Evolutionary conservation across 2,113 vertebrate genomes (phyloP), one percentile per base, ranked within the genome.

Genomic region (Eurystomus gularis): DNA sequence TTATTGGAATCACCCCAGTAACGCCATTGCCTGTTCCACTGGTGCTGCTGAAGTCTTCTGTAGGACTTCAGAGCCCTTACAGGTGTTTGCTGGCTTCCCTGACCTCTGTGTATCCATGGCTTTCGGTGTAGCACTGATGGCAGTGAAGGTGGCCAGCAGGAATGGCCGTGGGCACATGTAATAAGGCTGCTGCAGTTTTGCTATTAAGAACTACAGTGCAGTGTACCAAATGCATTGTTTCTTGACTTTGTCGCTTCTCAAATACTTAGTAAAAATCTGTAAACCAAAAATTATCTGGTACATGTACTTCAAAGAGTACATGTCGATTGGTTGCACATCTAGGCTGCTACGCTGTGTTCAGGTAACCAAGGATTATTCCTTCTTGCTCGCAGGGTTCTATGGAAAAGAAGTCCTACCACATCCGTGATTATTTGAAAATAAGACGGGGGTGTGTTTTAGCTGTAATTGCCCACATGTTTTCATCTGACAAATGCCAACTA

Each of bases 71-170:
- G 68, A 76, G 10, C 28, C 26, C 9, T 40, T 16, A 0, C 0
- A 1, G 26, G 16, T 76, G 14, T 37, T 20, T n/a, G 20, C 31
- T 71, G 6, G 4, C 40, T 39, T 52, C 40, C 7, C 17, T 66
- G 61, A 4, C 11, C 31, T 7, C 17, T 19, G 10, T 5, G n/a
- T n/a, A 8, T 15, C 8, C 7, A 3, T 7, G 19, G 39, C 16
- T 46, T 49, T 39, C 9, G 5, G 0, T 7, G 12, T 29, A 16
- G 6, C 13, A 5, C 37, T 66, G 40, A 1, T 9, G 3, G 0
- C 1, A 5, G 9, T 2, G 24, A 35, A 20, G 44, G 55, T 1
- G 2, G 44, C 18, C 54, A 51, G 42, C 0, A 0, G 49, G 35
- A 6, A 24, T 20, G 70, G 13, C 20, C 4, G 1, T 12, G 26